Percentiles rank a stretch among this genome's conserved stretches.
Evolutionary conservation across 2,797 vertebrate genomes (phyloP).

Genomic region (Potorous gilbertii): DNA sequence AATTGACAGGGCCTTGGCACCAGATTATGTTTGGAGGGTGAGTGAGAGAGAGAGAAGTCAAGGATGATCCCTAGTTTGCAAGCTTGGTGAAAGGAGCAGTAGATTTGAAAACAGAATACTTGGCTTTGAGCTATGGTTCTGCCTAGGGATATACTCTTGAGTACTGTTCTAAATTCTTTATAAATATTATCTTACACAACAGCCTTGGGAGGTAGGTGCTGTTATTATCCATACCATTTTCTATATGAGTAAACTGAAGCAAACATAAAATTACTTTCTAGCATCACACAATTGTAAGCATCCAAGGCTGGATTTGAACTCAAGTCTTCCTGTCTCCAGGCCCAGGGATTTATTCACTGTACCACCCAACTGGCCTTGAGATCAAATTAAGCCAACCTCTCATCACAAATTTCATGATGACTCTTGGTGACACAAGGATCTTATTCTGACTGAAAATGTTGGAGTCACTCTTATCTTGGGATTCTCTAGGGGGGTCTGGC

Average conservation of each 20-base stretch:
- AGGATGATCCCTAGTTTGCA: slow-evolving; percentile 6
- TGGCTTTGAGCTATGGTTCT: neutral
- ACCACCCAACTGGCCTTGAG: no score
- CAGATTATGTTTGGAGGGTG: neutral
- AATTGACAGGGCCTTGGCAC: slow-evolving; percentile 23
- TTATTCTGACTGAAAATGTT: neutral
- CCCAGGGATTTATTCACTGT: no score
- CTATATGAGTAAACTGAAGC: neutral
- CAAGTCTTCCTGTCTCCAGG: neutral
- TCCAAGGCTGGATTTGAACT: neutral
- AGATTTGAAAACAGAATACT: neutral
- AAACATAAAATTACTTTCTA: neutral
- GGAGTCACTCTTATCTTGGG: neutral
- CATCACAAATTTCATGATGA: no score
- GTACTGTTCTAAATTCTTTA: neutral
- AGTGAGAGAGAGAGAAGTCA: neutral
- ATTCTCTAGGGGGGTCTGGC: neutral
- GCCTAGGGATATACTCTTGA: neutral
- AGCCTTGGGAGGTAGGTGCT: neutral
- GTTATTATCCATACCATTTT: neutral
- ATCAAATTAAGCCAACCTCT: no score
- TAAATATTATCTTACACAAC: neutral
- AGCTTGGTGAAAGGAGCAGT: neutral
- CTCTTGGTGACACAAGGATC: no score
- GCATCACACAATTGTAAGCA: neutral